Conservation (phyloP, 2,113 vertebrate genomes). For the Meriones unguiculatus region DNA sequence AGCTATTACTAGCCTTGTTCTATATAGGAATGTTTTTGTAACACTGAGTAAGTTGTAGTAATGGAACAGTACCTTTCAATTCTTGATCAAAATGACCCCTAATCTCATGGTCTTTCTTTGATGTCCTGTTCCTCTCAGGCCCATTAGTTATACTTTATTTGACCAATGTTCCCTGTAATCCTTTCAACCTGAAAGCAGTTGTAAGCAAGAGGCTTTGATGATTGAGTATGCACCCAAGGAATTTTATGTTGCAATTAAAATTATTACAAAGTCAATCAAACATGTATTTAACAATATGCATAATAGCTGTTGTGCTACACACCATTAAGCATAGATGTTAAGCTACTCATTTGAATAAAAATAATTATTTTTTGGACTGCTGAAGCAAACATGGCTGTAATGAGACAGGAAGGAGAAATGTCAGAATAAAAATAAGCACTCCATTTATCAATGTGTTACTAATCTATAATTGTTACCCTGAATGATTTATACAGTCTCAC, state of each 20-base stretch:
- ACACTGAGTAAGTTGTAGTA: not conserved
- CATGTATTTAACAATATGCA: constrained; percentile 77
- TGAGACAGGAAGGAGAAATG: constrained; percentile 22
- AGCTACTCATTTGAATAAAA: constrained; percentile 69
- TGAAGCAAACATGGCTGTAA: constrained; percentile 61
- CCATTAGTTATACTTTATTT: constrained; percentile 32
- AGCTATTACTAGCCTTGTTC: not conserved
- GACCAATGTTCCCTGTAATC: constrained; percentile 50
- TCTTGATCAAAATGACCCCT: not conserved
- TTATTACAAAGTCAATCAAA: constrained; percentile 78
- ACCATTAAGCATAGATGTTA: constrained; percentile 76
- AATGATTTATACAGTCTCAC: constrained; percentile 4
- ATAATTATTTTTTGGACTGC: constrained; percentile 76
- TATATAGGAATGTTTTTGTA: not conserved
- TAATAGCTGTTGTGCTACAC: constrained; percentile 77
- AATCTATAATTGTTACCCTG: not conserved
- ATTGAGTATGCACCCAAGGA: constrained; percentile 57
- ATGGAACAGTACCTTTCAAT: not conserved
- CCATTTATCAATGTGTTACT: constrained; percentile 42
- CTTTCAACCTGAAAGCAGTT: constrained; percentile 60
- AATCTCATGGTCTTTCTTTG: not conserved
- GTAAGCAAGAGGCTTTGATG: constrained; percentile 41
- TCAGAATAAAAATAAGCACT: constrained; percentile 53
- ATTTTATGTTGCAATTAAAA: constrained; percentile 78
- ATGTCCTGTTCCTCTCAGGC: not conserved